phyloP scores from a whole-genome alignment of 1,140 invertebrate species.

The Leptopilina boulardi region DNA sequence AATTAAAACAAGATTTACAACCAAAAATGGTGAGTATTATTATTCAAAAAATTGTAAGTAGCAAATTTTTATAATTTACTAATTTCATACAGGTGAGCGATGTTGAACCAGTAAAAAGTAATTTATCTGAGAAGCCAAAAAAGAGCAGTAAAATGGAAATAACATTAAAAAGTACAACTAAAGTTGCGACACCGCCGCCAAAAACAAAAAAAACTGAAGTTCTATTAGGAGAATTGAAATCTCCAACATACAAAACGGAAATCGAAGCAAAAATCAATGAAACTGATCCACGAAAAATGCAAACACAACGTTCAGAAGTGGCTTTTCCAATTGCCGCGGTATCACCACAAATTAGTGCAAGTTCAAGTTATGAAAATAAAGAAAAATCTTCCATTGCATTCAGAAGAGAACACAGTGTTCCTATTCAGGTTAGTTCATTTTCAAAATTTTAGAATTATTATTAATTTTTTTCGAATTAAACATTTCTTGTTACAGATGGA shows the following conservation, averaged over 20 bases:
- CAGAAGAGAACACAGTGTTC: slow-evolving; percentile 78
- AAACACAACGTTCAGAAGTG: slow-evolving; percentile 78
- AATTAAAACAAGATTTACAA: slow-evolving; percentile 57
- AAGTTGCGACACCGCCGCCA: slow-evolving; percentile 80
- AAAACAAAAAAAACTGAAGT: slow-evolving; percentile 82
- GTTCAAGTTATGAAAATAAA: slow-evolving; percentile 73
- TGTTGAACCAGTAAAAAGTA: slow-evolving; percentile 42
- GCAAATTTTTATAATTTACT: neutral
- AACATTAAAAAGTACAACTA: slow-evolving; percentile 81
- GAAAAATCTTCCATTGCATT: slow-evolving; percentile 52
- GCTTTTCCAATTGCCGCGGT: slow-evolving; percentile 77
- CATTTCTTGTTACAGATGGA: slow-evolving; percentile 5
- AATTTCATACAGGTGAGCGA: neutral
- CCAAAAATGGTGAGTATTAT: slow-evolving; percentile 58
- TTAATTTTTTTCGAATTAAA: slow-evolving; percentile 56
- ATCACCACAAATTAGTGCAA: slow-evolving; percentile 63
- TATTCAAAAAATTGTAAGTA: slow-evolving; percentile 51
- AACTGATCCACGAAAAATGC: slow-evolving; percentile 70
- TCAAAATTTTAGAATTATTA: too few species aligned
- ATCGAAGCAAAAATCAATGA: slow-evolving; percentile 79
- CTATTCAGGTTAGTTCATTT: slow-evolving; percentile 75
- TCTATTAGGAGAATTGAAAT: slow-evolving; percentile 75
- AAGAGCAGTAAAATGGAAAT: slow-evolving; percentile 80
- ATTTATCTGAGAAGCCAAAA: slow-evolving; percentile 62
- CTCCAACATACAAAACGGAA: slow-evolving; percentile 77